phyloP scores from a whole-genome alignment of 2,113 vertebrate genomes.

The Zosterops japonicus region DNA sequence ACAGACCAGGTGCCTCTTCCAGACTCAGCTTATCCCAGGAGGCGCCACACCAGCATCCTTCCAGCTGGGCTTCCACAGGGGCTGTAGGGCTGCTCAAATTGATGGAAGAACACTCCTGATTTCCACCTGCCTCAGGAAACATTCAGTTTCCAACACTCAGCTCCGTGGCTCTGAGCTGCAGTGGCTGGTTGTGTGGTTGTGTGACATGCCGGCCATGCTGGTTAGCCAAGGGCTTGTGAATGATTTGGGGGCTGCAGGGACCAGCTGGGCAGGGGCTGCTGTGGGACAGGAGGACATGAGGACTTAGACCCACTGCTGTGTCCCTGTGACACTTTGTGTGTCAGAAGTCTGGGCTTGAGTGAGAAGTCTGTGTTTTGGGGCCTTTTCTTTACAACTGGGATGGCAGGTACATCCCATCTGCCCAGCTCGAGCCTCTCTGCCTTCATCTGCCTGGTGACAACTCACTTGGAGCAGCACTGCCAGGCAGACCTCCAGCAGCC shows the following conservation, averaged over 20 bases:
- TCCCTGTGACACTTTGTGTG: fast-evolving
- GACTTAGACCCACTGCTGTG: background rate
- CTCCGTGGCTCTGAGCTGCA: background rate
- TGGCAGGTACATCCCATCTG: background rate
- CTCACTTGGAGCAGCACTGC: background rate
- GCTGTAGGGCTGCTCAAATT: background rate
- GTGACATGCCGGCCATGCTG: background rate
- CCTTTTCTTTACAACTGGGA: background rate
- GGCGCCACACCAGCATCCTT: fast-evolving
- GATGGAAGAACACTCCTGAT: background rate
- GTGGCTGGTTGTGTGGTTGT: fast-evolving
- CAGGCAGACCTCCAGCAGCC: background rate
- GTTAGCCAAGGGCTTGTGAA: background rate
- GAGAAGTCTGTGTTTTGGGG: background rate
- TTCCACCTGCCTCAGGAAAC: background rate
- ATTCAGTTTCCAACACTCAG: background rate
- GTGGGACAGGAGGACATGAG: fast-evolving
- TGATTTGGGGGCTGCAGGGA: fast-evolving
- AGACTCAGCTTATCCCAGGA: background rate
- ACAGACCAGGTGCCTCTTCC: fast-evolving
- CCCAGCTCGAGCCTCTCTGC: background rate
- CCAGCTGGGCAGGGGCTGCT: background rate
- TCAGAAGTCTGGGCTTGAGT: background rate
- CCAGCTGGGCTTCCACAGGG: background rate
- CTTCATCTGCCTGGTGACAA: background rate